Evolutionary conservation across 2,888 invertebrate genomes (phyloP).

Genomic region (Danaus chrysippus): DNA sequence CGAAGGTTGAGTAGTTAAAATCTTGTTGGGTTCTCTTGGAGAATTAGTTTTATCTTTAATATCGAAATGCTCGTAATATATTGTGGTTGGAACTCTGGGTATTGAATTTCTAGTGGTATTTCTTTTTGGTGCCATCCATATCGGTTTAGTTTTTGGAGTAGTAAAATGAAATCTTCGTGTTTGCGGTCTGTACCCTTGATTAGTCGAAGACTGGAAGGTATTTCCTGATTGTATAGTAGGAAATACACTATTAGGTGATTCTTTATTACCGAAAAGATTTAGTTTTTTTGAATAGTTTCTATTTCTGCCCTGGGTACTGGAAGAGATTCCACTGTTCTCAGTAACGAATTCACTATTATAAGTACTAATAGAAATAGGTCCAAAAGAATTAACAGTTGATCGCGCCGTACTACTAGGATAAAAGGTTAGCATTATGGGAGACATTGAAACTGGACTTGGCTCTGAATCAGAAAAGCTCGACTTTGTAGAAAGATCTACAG

Average conservation of each 20-base stretch:
- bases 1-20: conserved; percentile 65
- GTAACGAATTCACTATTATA: conserved; percentile 53
- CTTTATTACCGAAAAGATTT: conserved; percentile 55
- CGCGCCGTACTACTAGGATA: conserved; percentile 30
- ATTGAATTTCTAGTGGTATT: conserved; percentile 49
- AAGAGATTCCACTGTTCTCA: conserved; percentile 47
- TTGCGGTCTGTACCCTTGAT: conserved; percentile 41
- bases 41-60: conserved; percentile 55
- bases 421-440: conserved; percentile 43
- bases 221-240: conserved; percentile 47
- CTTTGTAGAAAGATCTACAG: conserved; percentile 39
- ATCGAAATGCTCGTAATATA: conserved; percentile 68
- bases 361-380: conserved; percentile 42
- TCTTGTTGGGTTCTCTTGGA: conserved; percentile 43
- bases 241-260: conserved; percentile 61
- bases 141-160: conserved; percentile 61
- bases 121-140: conserved; percentile 66
- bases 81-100: conserved; percentile 54
- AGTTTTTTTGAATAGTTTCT: conserved; percentile 64
- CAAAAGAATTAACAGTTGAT: conserved; percentile 30
- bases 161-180: conserved; percentile 64
- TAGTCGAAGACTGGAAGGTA: conserved; percentile 35
- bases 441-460: conserved; percentile 38
- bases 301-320: conserved; percentile 52
- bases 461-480: conserved; percentile 34